These are phyloP conservation scores for Limnephilus rhombicus DNA, from an alignment of 2,888 invertebrate species.

Conservation along the genomic window DNA sequence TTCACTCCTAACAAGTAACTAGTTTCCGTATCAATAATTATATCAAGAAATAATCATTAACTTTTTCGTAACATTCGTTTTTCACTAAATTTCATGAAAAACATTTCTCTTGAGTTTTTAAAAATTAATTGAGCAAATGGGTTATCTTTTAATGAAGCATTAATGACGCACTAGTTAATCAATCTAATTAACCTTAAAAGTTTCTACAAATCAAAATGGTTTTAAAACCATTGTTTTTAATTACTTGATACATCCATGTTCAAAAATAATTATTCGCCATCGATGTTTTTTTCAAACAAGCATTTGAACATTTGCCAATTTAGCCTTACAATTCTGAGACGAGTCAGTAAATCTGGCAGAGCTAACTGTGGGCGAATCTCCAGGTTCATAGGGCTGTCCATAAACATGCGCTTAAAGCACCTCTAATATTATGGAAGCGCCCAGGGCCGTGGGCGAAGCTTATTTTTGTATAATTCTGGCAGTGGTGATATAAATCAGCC, in stretches of 20 bases:
- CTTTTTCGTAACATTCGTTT: too few relatives aligned
- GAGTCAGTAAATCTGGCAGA: neutral
- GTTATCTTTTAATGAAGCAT: too few relatives aligned
- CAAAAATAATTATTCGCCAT: neutral
- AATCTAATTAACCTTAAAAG: too few relatives aligned
- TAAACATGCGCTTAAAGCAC: conserved; percentile 30
- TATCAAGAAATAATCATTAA: too few relatives aligned
- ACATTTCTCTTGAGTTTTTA: too few relatives aligned
- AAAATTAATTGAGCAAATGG: too few relatives aligned
- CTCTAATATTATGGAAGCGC: conserved; percentile 46
- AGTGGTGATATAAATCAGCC: neutral
- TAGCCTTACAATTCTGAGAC: neutral
- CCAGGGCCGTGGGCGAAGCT: neutral
- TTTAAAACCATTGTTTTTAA: neutral
- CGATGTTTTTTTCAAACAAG: neutral
- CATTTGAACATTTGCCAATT: neutral
- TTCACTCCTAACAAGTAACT: too few relatives aligned
- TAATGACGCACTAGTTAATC: too few relatives aligned
- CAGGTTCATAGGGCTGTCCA: conserved; percentile 1
- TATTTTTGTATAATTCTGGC: conserved; percentile 43
- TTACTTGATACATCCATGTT: neutral
- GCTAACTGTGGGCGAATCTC: conserved; percentile 6
- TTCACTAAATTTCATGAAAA: too few relatives aligned
- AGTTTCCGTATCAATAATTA: too few relatives aligned
- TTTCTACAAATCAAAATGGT: too few relatives aligned